Evolutionary conservation across 1,140 invertebrate species (phyloP).

Genomic region (Drosophila seguyi): DNA sequence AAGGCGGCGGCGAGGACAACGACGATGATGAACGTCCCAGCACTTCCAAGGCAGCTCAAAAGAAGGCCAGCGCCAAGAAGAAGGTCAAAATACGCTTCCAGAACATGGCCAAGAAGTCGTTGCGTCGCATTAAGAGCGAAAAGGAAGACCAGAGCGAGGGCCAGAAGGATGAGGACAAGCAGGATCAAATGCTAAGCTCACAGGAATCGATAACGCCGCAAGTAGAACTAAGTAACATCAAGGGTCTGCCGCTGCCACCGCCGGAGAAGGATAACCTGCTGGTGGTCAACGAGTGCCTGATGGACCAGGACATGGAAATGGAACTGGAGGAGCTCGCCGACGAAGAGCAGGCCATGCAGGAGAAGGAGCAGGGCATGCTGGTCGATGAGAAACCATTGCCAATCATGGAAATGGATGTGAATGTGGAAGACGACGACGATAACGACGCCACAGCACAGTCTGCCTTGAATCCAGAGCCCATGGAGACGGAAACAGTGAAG

Average conservation of each 20-base stretch:
- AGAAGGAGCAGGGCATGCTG: neutral
- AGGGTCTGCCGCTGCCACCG: neutral
- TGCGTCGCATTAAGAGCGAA: neutral
- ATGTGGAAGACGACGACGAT: too few species aligned
- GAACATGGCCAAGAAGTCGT: neutral
- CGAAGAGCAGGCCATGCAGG: conserved; percentile 10
- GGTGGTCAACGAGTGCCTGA: conserved; percentile 59
- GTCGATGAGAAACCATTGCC: conserved; percentile 10
- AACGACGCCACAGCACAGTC: neutral
- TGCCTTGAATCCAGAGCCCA: neutral
- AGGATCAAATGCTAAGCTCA: neutral
- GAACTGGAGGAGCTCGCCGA: neutral
- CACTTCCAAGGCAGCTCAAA: neutral
- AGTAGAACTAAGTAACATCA: neutral
- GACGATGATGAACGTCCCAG: neutral
- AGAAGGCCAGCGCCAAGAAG: neutral
- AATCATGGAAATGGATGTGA: neutral
- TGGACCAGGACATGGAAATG: conserved; percentile 19
- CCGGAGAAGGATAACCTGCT: conserved; percentile 36
- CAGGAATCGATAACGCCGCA: neutral
- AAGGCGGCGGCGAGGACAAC: neutral
- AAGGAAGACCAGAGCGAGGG: neutral
- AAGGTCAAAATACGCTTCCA: neutral
- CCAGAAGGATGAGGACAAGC: neutral
- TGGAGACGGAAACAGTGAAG: neutral